Conservation (phyloP, 2,113 vertebrate species). For the Pandion haliaetus region DNA sequence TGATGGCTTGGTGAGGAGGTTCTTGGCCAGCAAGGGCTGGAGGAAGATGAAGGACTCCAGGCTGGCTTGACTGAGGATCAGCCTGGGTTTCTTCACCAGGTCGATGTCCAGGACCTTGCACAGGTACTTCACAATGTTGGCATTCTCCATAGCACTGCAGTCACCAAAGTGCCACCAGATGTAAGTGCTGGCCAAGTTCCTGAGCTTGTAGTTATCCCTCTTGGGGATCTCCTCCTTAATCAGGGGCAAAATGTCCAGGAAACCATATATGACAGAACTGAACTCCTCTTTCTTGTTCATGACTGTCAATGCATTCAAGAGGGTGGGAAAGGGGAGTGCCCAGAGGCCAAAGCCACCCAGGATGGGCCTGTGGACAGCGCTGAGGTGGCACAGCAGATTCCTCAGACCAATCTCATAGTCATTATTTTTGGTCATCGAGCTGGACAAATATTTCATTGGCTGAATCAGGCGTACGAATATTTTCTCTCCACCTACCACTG, state of each 20-base stretch:
- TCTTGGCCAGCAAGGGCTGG: not conserved
- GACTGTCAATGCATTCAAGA: not conserved
- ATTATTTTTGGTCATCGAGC: not conserved
- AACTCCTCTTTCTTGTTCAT: constrained; percentile 17
- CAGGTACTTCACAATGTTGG: constrained; percentile 8
- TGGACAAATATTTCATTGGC: not conserved
- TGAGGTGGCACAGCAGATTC: constrained; percentile 11
- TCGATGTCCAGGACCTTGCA: not conserved
- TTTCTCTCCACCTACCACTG: not conserved
- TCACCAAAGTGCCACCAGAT: not conserved
- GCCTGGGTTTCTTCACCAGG: not conserved
- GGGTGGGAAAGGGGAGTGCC: not conserved
- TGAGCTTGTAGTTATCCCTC: constrained; percentile 19
- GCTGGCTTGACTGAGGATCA: not conserved
- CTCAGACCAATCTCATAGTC: not conserved
- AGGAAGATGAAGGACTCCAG: constrained; percentile 42
- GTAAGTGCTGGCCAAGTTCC: constrained; percentile 16
- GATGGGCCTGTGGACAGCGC: not conserved
- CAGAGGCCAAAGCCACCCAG: constrained; percentile 43
- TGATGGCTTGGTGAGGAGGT: not conserved
- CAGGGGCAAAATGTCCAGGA: constrained; percentile 40
- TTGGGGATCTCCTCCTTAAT: not conserved
- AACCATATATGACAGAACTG: not conserved
- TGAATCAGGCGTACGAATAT: not conserved
- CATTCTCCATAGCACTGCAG: not conserved